Evolutionary conservation across 2,888 invertebrate genomes (phyloP).

Genomic region (Prosapia bicincta): DNA sequence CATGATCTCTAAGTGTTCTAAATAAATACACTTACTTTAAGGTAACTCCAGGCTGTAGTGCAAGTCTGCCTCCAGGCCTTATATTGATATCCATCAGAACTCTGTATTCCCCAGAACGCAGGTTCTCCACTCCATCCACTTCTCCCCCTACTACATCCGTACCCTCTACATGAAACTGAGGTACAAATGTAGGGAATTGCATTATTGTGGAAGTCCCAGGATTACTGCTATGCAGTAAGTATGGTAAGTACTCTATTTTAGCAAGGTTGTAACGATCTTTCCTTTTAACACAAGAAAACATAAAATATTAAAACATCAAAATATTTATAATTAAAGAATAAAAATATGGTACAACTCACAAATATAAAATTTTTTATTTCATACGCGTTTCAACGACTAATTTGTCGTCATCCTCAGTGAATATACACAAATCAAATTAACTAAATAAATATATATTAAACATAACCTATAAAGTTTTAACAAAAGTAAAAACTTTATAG

Average conservation of each 20-base stretch:
- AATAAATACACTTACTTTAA: conserved; percentile 49
- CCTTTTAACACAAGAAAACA: conserved; percentile 46
- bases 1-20: no score
- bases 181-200: conserved; percentile 70
- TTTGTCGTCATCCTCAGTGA: no score
- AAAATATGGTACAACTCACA: no score
- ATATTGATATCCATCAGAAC: conserved; percentile 91
- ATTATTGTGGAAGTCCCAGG: conserved; percentile 82
- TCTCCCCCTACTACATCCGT: conserved; percentile 81
- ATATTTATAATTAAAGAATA: no score
- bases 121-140: conserved; percentile 83
- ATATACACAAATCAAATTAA: no score
- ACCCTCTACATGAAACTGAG: conserved; percentile 68
- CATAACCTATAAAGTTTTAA: no score
- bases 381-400: no score
- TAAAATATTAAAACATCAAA: no score
- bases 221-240: conserved; percentile 83
- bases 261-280: conserved; percentile 95
- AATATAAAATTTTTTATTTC: no score
- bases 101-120: conserved; percentile 80
- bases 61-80: conserved; percentile 85
- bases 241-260: conserved; percentile 87
- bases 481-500: no score
- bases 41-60: conserved; percentile 83
- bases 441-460: no score